These are phyloP conservation scores for Podargus strigoides DNA, from an alignment of 2,797 vertebrate species.

Conservation along the genomic window DNA sequence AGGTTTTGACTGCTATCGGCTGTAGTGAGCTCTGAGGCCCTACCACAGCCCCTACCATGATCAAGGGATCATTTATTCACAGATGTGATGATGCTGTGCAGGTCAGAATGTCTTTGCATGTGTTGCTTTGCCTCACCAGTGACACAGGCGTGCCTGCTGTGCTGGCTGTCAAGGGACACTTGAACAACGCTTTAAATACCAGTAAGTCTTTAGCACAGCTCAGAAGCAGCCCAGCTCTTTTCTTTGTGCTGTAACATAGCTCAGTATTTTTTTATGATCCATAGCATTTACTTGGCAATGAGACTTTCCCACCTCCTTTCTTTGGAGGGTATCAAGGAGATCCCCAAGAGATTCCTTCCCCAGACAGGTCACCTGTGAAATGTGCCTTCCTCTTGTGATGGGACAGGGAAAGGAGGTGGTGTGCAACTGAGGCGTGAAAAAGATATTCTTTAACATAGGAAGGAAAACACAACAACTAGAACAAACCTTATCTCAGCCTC, in stretches of 20 bases:
- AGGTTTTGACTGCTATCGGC: not conserved
- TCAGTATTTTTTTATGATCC: rapidly evolving
- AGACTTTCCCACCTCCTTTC: not conserved
- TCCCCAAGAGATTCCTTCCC: not conserved
- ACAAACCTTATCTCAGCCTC: not conserved
- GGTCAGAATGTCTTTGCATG: not conserved
- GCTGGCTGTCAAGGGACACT: not conserved
- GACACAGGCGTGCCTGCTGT: not conserved
- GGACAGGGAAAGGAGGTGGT: not conserved
- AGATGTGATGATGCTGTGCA: not conserved
- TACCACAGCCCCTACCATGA: not conserved
- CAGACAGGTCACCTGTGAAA: rapidly evolving
- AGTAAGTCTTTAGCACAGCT: not conserved
- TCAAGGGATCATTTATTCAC: not conserved
- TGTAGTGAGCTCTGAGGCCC: not conserved
- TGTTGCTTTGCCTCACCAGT: not conserved
- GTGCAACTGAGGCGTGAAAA: not conserved
- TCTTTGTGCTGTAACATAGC: not conserved
- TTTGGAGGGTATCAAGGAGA: not conserved
- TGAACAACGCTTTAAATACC: not conserved
- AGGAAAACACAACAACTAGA: not conserved
- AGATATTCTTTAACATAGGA: not conserved
- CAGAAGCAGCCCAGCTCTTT: not conserved
- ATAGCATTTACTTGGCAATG: not conserved
- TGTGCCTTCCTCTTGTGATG: not conserved